Evolutionary conservation across 1,140 invertebrate species (phyloP), one percentile per base, ranked within the genome.

Genomic region (Coptotermes formosanus): DNA sequence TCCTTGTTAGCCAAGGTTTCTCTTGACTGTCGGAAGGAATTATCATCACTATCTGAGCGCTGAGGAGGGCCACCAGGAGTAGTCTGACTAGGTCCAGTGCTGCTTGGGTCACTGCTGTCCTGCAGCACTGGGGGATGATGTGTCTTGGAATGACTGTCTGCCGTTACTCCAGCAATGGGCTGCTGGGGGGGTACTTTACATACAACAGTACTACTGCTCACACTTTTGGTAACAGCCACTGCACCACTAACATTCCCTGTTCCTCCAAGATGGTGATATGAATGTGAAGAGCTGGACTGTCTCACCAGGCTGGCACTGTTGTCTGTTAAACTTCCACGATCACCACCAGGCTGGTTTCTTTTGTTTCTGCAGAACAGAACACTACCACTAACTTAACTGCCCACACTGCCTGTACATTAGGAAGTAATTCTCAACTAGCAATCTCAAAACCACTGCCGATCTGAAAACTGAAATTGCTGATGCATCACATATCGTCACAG

Each of bases 81-180:
- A 44, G 23, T 69, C 52, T 87, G 86, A 87, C 86, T 86, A 86
- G 86, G 86, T 83, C 48, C 82, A 44, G n/a, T 82, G 82, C n/a
- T 85, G 11, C 30, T 48, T 45, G 81, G 43, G 81, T 64, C 86
- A 86, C 52, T 69, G 43, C 30, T 48, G 21, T 48, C 83, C 23
- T 59, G 44, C 64, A 75, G 64, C n/a, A 21, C 64, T 6, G 52
- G 44, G 30, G 75, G 44, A 14, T 82, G 85, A 59, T 84, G 87
- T 81, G 16, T 88, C 87, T 85, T 88, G 87, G 82, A 85, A 86
- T 88, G 88, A 86, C 86, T 87, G 84, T 88, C 87, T 23, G 86
- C 30, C 23, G 59, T 75, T 64, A 55, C 48, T 38, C 84, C 84
- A 55, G 16, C 82, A 48, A 25, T 44, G 43, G 69, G 25, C 64